These are phyloP conservation scores for Thrips palmi DNA, from an alignment of 1,140 invertebrate species.

Conservation along the genomic window DNA sequence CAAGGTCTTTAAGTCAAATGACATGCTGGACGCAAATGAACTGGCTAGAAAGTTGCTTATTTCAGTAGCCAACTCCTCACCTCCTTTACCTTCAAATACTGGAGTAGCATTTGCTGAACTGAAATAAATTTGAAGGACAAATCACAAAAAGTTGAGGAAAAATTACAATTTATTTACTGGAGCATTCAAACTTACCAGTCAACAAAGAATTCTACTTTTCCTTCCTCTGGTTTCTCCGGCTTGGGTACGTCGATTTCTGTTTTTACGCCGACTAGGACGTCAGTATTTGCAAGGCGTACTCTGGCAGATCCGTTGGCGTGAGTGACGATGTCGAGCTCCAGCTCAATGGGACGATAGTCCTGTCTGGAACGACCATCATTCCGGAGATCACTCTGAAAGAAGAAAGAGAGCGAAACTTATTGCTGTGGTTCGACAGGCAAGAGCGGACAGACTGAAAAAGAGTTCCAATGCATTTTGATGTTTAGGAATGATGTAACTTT, in stretches of 20 bases:
- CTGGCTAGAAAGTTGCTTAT: conserved; percentile 58
- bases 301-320: conserved; percentile 82
- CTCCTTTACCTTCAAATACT: conserved; percentile 85
- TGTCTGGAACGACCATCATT: conserved; percentile 68
- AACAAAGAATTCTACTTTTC: conserved; percentile 87
- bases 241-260: conserved; percentile 70
- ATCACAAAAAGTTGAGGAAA: conserved; percentile 8
- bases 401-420: conserved; percentile 16
- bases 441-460: neutral
- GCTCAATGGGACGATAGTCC: conserved; percentile 76
- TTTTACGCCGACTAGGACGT: conserved; percentile 83
- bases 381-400: conserved; percentile 60
- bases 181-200: conserved; percentile 51
- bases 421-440: conserved; percentile 4
- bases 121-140: conserved; percentile 18
- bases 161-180: conserved; percentile 11
- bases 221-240: conserved; percentile 52
- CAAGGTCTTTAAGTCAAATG: conserved; percentile 59
- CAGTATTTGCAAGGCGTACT: conserved; percentile 72
- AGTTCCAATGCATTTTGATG: neutral
- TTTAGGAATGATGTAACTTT: too few relatives aligned
- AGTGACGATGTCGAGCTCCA: conserved; percentile 76
- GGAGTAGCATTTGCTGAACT: conserved; percentile 92
- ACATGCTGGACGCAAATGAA: conserved; percentile 55
- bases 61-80: conserved; percentile 70